Evolutionary conservation across 2,888 invertebrate species (phyloP).

Genomic region (Charanyca ferruginea): DNA sequence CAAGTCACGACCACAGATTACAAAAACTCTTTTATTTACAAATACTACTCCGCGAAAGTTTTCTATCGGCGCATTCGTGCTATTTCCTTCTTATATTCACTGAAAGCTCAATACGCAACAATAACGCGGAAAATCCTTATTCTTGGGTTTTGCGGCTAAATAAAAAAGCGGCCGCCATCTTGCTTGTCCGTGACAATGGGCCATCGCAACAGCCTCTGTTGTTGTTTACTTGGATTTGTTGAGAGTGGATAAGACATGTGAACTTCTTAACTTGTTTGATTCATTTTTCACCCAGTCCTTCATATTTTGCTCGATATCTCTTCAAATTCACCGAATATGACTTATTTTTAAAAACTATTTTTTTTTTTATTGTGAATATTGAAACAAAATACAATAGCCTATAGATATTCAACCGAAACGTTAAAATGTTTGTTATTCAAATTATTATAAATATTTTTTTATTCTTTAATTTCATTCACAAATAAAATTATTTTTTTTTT

Average conservation of each 20-base stretch:
- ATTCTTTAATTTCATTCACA: no score
- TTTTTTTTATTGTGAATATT: no score
- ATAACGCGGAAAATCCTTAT: constrained; percentile 59
- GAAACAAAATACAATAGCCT: no score
- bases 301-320: no score
- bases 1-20: constrained; percentile 2
- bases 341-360: no score
- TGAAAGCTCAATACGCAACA: constrained; percentile 60
- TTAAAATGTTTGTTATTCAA: no score
- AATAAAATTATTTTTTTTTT: no score
- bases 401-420: no score
- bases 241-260: constrained; percentile 38
- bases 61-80: constrained; percentile 28
- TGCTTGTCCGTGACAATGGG: constrained; percentile 67
- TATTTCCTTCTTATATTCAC: constrained; percentile 46
- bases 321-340: no score
- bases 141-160: constrained; percentile 63
- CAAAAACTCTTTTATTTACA: constrained; percentile 13
- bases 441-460: no score
- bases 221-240: constrained; percentile 50
- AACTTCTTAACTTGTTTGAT: not conserved
- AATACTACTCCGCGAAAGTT: constrained; percentile 16
- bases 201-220: constrained; percentile 56
- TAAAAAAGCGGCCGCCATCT: constrained; percentile 65
- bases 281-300: no score